A percentile compares a stretch with the other conserved stretches of the same genome.
Evolutionary conservation across 2,797 vertebrate species (phyloP).

Genomic region (Phrynocephalus guinanensis): DNA sequence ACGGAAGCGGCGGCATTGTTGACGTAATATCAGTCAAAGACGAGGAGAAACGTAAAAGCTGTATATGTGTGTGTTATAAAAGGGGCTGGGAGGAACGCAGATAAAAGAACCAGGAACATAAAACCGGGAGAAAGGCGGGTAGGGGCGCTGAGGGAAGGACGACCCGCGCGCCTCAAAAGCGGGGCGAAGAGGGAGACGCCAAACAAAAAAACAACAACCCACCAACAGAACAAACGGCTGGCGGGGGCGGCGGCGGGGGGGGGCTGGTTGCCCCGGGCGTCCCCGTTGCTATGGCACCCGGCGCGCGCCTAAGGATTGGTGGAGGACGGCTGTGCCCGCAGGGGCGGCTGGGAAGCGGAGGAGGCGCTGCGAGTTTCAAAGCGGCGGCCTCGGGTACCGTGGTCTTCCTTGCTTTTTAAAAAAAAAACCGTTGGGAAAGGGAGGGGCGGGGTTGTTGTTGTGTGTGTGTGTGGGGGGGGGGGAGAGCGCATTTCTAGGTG

Average conservation of each 20-base stretch:
- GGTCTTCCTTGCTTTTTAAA: neutral
- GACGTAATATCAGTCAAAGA: neutral
- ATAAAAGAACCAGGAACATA: too few relatives aligned
- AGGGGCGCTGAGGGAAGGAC: neutral
- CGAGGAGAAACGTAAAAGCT: neutral
- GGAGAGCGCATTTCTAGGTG: neutral
- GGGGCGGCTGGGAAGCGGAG: constrained; percentile 34
- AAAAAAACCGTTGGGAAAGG: too few relatives aligned
- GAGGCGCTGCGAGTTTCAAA: constrained; percentile 8
- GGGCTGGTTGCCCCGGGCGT: neutral
- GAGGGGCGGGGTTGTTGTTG: neutral
- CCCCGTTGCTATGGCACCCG: constrained; percentile 36
- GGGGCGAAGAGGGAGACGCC: neutral
- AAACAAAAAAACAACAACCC: too few relatives aligned
- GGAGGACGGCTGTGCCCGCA: neutral
- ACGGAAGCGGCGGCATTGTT: constrained; percentile 16
- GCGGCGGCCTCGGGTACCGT: constrained; percentile 4
- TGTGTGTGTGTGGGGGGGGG: too few relatives aligned
- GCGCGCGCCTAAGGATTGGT: neutral
- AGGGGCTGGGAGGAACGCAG: neutral
- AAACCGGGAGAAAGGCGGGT: rapidly evolving
- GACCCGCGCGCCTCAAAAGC: neutral
- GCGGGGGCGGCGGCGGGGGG: neutral
- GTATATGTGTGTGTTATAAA: neutral
- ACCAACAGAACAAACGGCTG: too few relatives aligned